Evolutionary conservation across 92 coral and sea anemone genomes (phyloP).

Genomic region (Virgularia gustaviana): DNA sequence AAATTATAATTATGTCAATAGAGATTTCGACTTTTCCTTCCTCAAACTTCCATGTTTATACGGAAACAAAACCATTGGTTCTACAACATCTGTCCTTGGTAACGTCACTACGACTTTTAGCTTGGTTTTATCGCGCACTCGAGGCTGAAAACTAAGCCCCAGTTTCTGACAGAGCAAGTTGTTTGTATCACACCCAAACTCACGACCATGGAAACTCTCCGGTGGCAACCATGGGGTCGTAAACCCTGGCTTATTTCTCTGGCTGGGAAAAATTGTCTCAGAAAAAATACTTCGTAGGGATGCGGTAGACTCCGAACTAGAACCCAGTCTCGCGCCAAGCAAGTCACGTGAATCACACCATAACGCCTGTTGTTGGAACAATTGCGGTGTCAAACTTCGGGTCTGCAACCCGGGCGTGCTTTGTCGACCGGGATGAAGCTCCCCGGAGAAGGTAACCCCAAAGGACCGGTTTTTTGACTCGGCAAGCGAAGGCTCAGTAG

Average conservation of each 20-base stretch:
- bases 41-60: slow-evolving; percentile 33
- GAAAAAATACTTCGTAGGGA: too few species aligned
- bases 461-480: too few species aligned
- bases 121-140: background rate
- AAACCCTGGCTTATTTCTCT: background rate
- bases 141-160: background rate
- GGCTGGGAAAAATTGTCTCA: background rate
- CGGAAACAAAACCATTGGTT: background rate
- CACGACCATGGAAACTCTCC: background rate
- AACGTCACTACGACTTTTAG: slow-evolving; percentile 3
- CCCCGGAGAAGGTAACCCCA: too few species aligned
- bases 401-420: background rate
- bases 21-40: too few species aligned
- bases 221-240: background rate
- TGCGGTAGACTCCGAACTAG: background rate
- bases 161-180: background rate
- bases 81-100: background rate
- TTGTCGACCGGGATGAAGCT: background rate
- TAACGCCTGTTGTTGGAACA: background rate
- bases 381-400: background rate
- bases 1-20: too few species aligned
- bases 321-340: background rate
- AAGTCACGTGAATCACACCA: background rate
- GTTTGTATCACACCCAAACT: background rate
- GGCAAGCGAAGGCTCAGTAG: too few species aligned